Evolutionary conservation across 2,113 vertebrate species (phyloP).

Genomic region (Thalassoma bifasciatum): DNA sequence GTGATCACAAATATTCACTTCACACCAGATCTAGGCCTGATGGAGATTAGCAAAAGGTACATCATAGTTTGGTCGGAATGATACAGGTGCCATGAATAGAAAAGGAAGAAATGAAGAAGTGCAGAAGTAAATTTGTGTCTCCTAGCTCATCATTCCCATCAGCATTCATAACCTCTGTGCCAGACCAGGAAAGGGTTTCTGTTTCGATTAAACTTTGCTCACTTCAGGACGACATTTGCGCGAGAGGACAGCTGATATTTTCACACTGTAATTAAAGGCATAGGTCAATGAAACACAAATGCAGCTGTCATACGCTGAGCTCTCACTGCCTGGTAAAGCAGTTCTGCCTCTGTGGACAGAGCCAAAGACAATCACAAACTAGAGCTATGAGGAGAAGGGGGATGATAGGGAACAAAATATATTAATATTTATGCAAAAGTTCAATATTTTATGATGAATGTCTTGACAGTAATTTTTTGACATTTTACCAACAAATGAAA

Average conservation of each 20-base stretch:
- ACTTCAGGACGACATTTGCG: slow-evolving; percentile 68
- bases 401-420: neutral
- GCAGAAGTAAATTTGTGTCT: neutral
- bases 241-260: slow-evolving; percentile 74
- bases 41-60: neutral
- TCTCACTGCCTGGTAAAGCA: slow-evolving; percentile 27
- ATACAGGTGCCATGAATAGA: neutral
- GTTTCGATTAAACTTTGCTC: slow-evolving; percentile 77
- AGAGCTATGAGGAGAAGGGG: neutral
- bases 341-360: slow-evolving; percentile 9
- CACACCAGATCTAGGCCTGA: neutral
- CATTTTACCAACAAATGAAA: no score
- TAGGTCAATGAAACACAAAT: slow-evolving; percentile 71
- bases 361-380: neutral
- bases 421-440: no score
- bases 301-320: slow-evolving; percentile 34
- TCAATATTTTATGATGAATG: no score
- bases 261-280: slow-evolving; percentile 75
- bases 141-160: slow-evolving; percentile 33
- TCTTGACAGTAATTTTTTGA: no score
- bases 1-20: neutral
- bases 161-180: slow-evolving; percentile 62
- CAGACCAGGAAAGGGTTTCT: slow-evolving; percentile 55
- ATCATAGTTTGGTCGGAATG: neutral
- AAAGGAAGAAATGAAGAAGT: neutral